These are phyloP conservation scores for Zeuzera pyrina DNA, from an alignment of 2,888 invertebrate species.

Conservation along the genomic window DNA sequence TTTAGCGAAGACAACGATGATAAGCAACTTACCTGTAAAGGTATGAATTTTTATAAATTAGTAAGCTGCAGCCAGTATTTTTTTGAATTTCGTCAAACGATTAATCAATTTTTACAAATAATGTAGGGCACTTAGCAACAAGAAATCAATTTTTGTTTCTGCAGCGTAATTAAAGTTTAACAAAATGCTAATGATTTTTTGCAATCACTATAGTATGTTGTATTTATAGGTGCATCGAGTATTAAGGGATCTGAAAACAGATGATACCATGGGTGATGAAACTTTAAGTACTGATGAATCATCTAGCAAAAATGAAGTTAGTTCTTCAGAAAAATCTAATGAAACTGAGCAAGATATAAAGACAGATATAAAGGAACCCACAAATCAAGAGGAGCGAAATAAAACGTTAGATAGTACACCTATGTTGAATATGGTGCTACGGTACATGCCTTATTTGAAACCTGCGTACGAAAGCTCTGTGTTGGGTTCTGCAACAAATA, in stretches of 20 bases:
- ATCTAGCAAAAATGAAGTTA: constrained; percentile 7
- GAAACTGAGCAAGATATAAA: too few relatives aligned
- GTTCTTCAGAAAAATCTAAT: too few relatives aligned
- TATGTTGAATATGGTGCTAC: constrained; percentile 41
- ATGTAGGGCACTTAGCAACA: too few relatives aligned
- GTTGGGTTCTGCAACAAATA: constrained; percentile 15
- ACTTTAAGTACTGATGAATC: constrained; percentile 2
- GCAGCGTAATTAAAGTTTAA: too few relatives aligned
- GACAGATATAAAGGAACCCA: too few relatives aligned
- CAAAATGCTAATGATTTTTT: too few relatives aligned
- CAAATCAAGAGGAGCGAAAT: too few relatives aligned
- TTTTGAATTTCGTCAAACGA: too few relatives aligned
- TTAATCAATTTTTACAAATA: too few relatives aligned
- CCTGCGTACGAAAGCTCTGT: constrained; percentile 32
- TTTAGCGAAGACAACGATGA: constrained; percentile 15
- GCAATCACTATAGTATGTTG: neutral
- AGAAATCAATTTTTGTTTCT: too few relatives aligned
- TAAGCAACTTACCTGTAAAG: constrained; percentile 24
- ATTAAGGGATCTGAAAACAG: constrained; percentile 9
- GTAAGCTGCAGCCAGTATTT: too few relatives aligned
- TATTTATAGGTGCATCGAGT: constrained; percentile 26
- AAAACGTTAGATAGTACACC: constrained; percentile 26
- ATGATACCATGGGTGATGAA: constrained; percentile 1
- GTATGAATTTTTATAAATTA: constrained; percentile 19
- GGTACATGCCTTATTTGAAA: constrained; percentile 49